Percentiles rank a stretch among this genome's conserved stretches.
Conservation (phyloP, 2,888 invertebrate genomes). For the Drosophila merina region DNA sequence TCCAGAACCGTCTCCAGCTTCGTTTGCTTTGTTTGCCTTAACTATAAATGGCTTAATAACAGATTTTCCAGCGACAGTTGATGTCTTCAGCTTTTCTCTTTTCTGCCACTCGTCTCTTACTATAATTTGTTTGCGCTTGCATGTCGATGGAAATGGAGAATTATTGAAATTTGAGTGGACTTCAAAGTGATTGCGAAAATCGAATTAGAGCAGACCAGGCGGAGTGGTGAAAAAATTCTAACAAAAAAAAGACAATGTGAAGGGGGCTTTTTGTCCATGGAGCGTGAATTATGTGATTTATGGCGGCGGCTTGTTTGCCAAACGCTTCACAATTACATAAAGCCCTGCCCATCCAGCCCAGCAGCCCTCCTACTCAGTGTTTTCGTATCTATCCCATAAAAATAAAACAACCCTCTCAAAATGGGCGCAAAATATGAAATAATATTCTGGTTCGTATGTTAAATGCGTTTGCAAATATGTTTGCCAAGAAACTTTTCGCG, state of each 20-base stretch:
- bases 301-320: conserved; percentile 66
- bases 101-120: conserved; percentile 32
- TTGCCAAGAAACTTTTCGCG: conserved; percentile 51
- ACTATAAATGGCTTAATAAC: conserved; percentile 65
- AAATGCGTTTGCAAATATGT: conserved; percentile 61
- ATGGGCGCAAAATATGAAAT: conserved; percentile 51
- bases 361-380: conserved; percentile 28
- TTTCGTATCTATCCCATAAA: conserved; percentile 14
- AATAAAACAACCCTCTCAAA: conserved; percentile 20
- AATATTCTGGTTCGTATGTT: conserved; percentile 50
- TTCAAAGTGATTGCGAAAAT: conserved; percentile 75
- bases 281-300: conserved; percentile 79
- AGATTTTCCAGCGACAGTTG: conserved; percentile 54
- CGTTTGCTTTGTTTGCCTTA: conserved; percentile 50
- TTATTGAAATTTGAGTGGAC: conserved; percentile 80
- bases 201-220: conserved; percentile 58
- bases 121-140: conserved; percentile 65
- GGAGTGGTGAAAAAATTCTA: neutral
- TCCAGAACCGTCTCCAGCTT: conserved; percentile 11
- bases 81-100: conserved; percentile 42
- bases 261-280: conserved; percentile 49
- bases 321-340: conserved; percentile 69
- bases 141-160: conserved; percentile 63
- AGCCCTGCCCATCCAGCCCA: conserved; percentile 41
- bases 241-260: conserved; percentile 65